Evolutionary conservation across 1,140 invertebrate genomes (phyloP), one percentile per base, ranked within the genome.

Genomic region (Chironomus tepperi): DNA sequence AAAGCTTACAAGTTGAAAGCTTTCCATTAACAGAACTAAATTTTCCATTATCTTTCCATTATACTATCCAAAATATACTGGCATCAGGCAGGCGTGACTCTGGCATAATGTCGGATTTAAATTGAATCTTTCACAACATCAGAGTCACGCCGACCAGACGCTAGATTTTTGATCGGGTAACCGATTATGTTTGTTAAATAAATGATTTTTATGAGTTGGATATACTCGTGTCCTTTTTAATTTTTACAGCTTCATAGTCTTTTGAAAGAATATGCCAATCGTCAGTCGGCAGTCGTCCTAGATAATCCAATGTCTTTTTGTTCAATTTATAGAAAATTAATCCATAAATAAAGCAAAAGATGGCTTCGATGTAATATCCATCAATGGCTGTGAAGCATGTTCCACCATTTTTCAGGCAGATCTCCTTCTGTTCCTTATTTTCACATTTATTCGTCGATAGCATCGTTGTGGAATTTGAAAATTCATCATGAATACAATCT

Each of bases 341-440:
- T 10, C 96, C 96, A 74, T 97, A 84, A 0, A 92, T 79, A 16
- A 93, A 83, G 79, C 94, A 96, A 6, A 96, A 79, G 5, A 89
- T 77, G 15, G 90, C 91, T 83, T 97, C 94, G 76, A 98, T 85
- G 80, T 97, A 98, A 82, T 94, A 98, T 5, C 96, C 97, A 83
- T 98, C 97, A 1, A 96, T 77, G 3, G 83, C 79, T 5, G 88
- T 93, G 1, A 84, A 74, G 79, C 96, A 98, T 12, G 83, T 83
- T 0, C 93, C 94, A n/a, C 88, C 88, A 34, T 82, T 83, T 24
- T 83, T 83, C 42, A 84, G 84, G 81, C 94, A 97, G 70, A 79
- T 80, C 77, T 87, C 84, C 77, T 84, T 83, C 76, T 87, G 81
- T 7, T 82, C 77, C 42, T 79, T 78, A 75, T 83, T 83, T 73